A percentile compares a stretch with the other conserved stretches of the same genome.
These are phyloP conservation scores for Drosophila seguyi DNA, from an alignment of 1,140 invertebrate genomes.

Conservation along the genomic window DNA sequence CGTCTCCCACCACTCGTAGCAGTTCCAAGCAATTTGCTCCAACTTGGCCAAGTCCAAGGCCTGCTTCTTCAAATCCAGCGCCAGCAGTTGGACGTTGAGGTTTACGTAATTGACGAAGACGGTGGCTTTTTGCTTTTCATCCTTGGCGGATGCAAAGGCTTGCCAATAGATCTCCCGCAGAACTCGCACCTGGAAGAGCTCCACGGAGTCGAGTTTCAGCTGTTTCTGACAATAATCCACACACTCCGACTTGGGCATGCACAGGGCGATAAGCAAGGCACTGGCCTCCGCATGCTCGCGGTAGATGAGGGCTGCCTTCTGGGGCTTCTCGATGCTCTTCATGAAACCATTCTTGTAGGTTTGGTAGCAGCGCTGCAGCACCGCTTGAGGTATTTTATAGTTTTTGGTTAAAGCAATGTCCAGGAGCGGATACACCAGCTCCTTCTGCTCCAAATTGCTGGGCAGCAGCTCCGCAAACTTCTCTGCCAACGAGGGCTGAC, in stretches of 20 bases:
- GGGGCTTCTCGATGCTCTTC: constrained; percentile 88
- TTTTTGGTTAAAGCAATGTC: constrained; percentile 85
- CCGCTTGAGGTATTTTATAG: constrained; percentile 79
- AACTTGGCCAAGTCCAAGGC: constrained; percentile 61
- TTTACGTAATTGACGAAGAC: constrained; percentile 86
- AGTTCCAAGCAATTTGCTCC: constrained; percentile 59
- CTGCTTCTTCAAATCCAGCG: constrained; percentile 87
- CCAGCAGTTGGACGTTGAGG: constrained; percentile 86
- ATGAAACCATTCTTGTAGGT: constrained; percentile 87
- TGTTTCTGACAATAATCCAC: constrained; percentile 86
- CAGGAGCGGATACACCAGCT: constrained; percentile 87
- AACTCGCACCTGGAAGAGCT: constrained; percentile 87
- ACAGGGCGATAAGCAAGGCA: constrained; percentile 86
- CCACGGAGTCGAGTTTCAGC: constrained; percentile 87
- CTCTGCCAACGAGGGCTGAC: constrained; percentile 85
- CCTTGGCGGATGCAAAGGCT: constrained; percentile 61
- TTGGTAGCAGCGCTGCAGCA: constrained; percentile 86
- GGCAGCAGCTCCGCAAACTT: constrained; percentile 78
- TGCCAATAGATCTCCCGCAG: constrained; percentile 87
- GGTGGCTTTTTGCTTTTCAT: constrained; percentile 80
- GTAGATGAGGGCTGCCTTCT: constrained; percentile 88
- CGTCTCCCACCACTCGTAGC: constrained; percentile 81
- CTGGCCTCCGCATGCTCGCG: constrained; percentile 86
- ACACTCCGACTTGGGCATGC: constrained; percentile 87
- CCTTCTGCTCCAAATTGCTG: constrained; percentile 85